Base-by-base conservation (phyloP, 2,113 vertebrate genomes). In the Rhipidura dahli region DNA sequence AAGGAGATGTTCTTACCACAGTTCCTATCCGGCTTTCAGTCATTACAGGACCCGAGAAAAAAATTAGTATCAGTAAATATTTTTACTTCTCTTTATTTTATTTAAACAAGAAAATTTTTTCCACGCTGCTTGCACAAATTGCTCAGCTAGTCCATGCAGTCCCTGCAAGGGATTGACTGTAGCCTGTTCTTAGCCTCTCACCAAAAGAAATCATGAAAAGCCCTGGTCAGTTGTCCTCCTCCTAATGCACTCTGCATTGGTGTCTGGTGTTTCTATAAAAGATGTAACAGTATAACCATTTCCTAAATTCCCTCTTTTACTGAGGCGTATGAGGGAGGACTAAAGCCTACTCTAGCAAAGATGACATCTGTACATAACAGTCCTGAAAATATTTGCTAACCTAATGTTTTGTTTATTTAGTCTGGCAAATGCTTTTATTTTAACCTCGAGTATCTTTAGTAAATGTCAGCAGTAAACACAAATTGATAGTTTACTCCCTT, bases 381-480 rank as follows among this genome's bases (percentile, higher is more conserved):
- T 56, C 51, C 80, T 39, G 33, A 90, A 94, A 95, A 91, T 89
- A 93, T 93, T 96, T 96, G 89, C 96, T 94, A 96, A 92, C 70
- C 80, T 82, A 96, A 93, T 47, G 44, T 49, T 89, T 91, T 94
- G 87, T 90, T 97, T 96, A 96, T 93, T 97, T 59, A 95, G 59
- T 72, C 80, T 94, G 63, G 57, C 86, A 94, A 96, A 91, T 69
- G 53, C 42, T 95, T 97, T 97, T 96, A 91, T 91, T 97, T 96
- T 95, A 95, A 95, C 91, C 68, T 96, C 60, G 47, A 91, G 76
- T 89, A 95, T 90, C 54, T 84, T 89, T 87, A 72, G 75, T 71
- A 96, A 97, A 92, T 95, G 45, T 59, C 95, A 93, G 51, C 31
- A 20, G 66, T 91, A 97, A 94, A 94, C 60, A 96, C 26, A 88